phyloP scores from a whole-genome alignment of 2,888 invertebrate genomes.

The Caprella mutica region DNA sequence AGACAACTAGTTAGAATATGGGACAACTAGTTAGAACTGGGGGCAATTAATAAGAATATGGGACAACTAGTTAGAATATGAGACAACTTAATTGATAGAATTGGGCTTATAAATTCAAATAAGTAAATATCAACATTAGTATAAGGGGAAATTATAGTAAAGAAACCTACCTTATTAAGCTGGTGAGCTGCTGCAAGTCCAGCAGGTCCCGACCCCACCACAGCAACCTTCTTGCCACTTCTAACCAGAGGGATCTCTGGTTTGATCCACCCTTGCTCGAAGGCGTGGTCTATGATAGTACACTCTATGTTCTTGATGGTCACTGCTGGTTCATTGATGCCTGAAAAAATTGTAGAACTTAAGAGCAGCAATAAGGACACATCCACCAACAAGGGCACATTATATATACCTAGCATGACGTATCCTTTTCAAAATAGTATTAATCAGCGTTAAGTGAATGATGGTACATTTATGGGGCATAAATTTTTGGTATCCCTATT shows the following conservation, averaged over 20 bases:
- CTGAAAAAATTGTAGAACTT: no score
- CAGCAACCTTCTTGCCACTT: conserved; percentile 70
- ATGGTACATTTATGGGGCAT: no score
- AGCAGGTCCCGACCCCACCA: conserved; percentile 90
- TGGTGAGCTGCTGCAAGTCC: conserved; percentile 94
- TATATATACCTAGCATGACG: no score
- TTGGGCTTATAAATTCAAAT: conserved; percentile 37
- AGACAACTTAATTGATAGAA: neutral
- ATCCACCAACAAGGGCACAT: no score
- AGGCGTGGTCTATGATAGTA: conserved; percentile 95
- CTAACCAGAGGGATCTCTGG: conserved; percentile 63
- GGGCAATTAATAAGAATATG: no score
- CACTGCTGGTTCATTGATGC: conserved; percentile 88
- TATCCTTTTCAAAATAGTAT: no score
- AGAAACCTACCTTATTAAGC: conserved; percentile 57
- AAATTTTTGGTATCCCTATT: no score
- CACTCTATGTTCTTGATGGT: conserved; percentile 99
- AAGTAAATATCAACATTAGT: neutral
- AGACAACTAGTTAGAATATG: neutral
- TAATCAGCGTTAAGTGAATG: no score
- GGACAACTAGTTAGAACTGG: neutral
- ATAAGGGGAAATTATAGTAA: neutral
- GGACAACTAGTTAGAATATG: no score
- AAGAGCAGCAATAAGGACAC: no score
- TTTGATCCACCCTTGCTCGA: conserved; percentile 86